Conservation (phyloP, 2,888 invertebrate species). For the Lasioglossum malachurum region DNA sequence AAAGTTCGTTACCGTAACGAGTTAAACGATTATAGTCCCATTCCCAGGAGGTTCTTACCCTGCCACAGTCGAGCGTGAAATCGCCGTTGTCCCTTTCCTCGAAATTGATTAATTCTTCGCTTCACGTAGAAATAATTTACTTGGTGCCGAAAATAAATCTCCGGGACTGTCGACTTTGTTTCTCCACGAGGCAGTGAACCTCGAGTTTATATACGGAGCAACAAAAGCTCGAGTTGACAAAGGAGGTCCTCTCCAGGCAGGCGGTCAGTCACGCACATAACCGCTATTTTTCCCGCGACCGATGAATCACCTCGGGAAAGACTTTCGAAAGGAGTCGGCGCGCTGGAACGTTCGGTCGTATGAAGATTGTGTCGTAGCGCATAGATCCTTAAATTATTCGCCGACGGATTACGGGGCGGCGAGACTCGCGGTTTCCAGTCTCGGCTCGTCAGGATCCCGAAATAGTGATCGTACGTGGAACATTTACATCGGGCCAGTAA, state of each 20-base stretch:
- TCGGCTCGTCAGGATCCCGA: constrained; percentile 73
- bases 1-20: background rate
- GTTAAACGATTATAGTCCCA: background rate
- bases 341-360: background rate
- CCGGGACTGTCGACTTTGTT: background rate
- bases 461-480: constrained; percentile 75
- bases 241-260: background rate
- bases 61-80: background rate
- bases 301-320: constrained; percentile 4
- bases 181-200: background rate
- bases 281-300: background rate
- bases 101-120: background rate
- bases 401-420: constrained; percentile 11
- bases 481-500: constrained; percentile 72
- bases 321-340: background rate
- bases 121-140: background rate
- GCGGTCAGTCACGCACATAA: background rate
- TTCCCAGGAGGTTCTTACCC: background rate
- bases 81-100: background rate
- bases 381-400: constrained; percentile 25
- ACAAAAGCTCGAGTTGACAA: background rate
- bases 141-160: background rate
- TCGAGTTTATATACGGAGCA: background rate
- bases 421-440: constrained; percentile 60
- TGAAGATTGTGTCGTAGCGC: background rate